Conservation (phyloP, 2,113 vertebrate genomes). For the Coregonus clupeaformis region DNA sequence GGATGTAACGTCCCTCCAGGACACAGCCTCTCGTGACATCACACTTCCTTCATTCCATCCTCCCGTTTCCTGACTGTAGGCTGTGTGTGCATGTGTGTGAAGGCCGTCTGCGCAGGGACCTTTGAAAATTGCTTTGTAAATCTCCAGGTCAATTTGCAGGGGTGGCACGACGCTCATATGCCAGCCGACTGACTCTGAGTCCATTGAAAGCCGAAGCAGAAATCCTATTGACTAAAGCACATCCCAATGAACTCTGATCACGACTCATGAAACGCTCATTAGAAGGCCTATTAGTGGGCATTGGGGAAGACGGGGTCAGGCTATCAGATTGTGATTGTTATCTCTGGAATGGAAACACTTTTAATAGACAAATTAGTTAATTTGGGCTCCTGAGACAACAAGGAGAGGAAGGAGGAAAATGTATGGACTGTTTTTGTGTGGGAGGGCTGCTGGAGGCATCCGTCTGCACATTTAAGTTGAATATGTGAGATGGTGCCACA, state of each 20-base stretch:
- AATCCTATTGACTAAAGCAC: constrained; percentile 43
- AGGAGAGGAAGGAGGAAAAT: neutral
- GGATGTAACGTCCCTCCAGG: too few relatives aligned
- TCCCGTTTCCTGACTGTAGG: constrained; percentile 48
- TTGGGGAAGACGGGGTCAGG: constrained; percentile 46
- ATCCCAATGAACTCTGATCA: constrained; percentile 60
- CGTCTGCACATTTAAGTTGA: constrained; percentile 3
- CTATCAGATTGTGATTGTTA: constrained; percentile 26
- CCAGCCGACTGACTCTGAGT: constrained; percentile 12
- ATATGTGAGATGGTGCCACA: neutral
- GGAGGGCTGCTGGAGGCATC: neutral
- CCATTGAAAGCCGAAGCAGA: constrained; percentile 32
- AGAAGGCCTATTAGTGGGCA: constrained; percentile 44
- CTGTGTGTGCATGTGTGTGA: constrained; percentile 26
- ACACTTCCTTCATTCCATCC: constrained; percentile 8
- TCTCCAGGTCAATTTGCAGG: constrained; percentile 60
- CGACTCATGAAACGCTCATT: constrained; percentile 65
- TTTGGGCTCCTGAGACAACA: neutral
- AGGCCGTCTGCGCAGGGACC: constrained; percentile 41
- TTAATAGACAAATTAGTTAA: neutral
- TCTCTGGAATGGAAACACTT: neutral
- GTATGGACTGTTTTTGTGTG: neutral
- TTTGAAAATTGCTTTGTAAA: constrained; percentile 50
- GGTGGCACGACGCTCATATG: constrained; percentile 35
- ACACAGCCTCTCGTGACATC: too few relatives aligned